phyloP scores from a whole-genome alignment of 2,113 vertebrate genomes.

The Pionites leucogaster region DNA sequence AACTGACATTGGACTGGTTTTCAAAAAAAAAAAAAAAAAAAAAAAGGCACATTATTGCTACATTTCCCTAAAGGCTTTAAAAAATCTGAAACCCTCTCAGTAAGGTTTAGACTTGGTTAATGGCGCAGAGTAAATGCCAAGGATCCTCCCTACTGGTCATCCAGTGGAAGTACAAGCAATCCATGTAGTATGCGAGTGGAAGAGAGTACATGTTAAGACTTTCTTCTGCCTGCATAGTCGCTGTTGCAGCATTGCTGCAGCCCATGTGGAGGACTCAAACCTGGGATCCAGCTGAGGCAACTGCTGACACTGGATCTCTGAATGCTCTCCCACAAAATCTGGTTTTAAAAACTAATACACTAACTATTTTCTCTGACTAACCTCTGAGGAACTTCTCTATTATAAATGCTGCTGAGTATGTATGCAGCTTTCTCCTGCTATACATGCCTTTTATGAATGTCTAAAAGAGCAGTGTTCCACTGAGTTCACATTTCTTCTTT shows the following conservation, averaged over 20 bases:
- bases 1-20: background rate
- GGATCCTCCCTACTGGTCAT: background rate
- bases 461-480: constrained; percentile 28
- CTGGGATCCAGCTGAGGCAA: background rate
- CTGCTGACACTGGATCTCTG: background rate
- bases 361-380: background rate
- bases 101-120: background rate
- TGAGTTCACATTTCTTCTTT: constrained; percentile 62
- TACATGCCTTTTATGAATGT: constrained; percentile 8
- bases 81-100: background rate
- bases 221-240: background rate
- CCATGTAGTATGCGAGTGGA: background rate
- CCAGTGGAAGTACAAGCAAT: background rate
- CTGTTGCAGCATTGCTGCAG: background rate
- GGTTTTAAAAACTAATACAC: background rate
- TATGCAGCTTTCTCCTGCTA: constrained; percentile 13
- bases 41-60: background rate
- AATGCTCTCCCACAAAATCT: background rate
- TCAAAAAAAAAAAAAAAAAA: background rate
- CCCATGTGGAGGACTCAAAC: background rate
- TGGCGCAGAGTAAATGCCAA: background rate
- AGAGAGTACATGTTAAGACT: background rate
- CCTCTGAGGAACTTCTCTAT: background rate
- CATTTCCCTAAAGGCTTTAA: background rate
- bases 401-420: constrained; percentile 13